A percentile compares a stretch with the other conserved stretches of the same genome.
phyloP scores from a whole-genome alignment of 2,797 vertebrate genomes.

The Echiichthys vipera region DNA sequence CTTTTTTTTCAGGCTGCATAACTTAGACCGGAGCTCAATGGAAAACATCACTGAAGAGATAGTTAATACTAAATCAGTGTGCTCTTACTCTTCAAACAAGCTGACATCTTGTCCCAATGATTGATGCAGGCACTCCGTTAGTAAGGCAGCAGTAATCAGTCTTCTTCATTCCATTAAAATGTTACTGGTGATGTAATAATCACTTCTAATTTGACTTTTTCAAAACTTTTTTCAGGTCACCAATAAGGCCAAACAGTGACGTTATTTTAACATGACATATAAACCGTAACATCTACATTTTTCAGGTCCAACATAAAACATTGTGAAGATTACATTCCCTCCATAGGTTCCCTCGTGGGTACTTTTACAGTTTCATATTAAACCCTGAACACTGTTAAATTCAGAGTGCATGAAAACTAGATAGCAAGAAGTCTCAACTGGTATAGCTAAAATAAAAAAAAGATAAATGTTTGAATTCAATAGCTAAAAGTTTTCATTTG shows the following conservation, averaged over 20 bases:
- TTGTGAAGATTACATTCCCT: no score
- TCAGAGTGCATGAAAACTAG: not conserved
- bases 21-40: conserved; percentile 16
- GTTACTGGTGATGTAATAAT: conserved; percentile 4
- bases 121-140: conserved; percentile 11
- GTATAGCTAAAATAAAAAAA: no score
- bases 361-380: not conserved
- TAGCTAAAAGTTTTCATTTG: not conserved
- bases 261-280: not conserved
- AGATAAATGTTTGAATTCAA: no score
- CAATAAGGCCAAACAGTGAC: not conserved
- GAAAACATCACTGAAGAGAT: conserved; percentile 24
- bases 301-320: not conserved
- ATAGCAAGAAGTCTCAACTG: not conserved
- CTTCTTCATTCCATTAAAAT: not conserved
- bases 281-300: not conserved
- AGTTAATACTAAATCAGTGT: not conserved
- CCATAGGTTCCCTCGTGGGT: no score
- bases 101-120: conserved; percentile 21
- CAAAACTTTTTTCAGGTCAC: conserved; percentile 19
- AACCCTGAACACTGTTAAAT: not conserved
- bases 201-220: not conserved
- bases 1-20: conserved; percentile 40
- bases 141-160: not conserved
- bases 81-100: conserved; percentile 23